Base-by-base conservation (phyloP, 2,888 invertebrate species). In the Thecophora atra region DNA sequence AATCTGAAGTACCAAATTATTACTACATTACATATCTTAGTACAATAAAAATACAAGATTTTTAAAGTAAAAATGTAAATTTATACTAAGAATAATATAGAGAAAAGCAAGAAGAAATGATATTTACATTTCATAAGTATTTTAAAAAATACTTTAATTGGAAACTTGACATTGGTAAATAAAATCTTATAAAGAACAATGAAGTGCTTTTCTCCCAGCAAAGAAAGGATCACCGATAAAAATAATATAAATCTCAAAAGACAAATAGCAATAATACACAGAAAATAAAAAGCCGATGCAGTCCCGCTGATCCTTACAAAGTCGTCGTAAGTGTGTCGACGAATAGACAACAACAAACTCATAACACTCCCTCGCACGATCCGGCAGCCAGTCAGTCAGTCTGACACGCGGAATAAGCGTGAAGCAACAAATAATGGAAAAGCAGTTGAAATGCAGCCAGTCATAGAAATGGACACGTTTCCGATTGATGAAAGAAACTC, bases 231-330 rank as follows among this genome's bases (percentile, higher is more conserved):
- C 4, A 30, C 8, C 30, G 8, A 30, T 6, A 30, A 6, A 30
- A 30, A 30, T 30, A 30, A 30, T n/a, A 30, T n/a, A n/a, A 4
- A 3, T 7, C 6, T 47, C 13, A 58, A 11, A 2, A 28, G 26
- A 26, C 58, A 28, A 26, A 58, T n/a, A n/a, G n/a, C n/a, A n/a
- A n/a, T n/a, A 54, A 15, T 26, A 13, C 7, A 28, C 5, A 15
- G 17, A 26, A 26, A 24, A 13, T 56, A 11, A 15, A 26, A 24
- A 26, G n/a, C n/a, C 21, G 19, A 19, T 24, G 24, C n/a, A 15
- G 26, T 17, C 47, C 65, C 26, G 58, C 56, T 68, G 68, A 68
- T 68, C 58, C 44, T 68, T 68, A 17, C 44, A 44, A 28, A 58
- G 21, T 19, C 42, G 42, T 44, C 64, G 44, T 28, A 62, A 64